Conservation (phyloP, 1,140 invertebrate species). For the Magallana ariakensis region DNA sequence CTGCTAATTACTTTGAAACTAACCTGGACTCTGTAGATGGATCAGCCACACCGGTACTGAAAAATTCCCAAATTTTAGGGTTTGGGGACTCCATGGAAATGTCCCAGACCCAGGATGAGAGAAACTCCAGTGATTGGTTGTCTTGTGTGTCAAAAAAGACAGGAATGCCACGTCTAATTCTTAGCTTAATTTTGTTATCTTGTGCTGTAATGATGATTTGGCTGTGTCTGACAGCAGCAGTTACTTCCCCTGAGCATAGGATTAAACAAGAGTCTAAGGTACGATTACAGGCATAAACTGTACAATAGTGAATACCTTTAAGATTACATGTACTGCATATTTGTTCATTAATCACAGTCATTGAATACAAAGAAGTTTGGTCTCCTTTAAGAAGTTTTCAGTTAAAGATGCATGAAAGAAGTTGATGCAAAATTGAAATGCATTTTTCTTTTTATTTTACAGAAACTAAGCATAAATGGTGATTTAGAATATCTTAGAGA, state of each 20-base stretch:
- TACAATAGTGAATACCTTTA: not conserved
- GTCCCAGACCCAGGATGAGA: slow-evolving; percentile 48
- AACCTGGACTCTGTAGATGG: slow-evolving; percentile 71
- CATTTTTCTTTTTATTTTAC: slow-evolving; percentile 45
- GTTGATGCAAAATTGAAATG: not conserved
- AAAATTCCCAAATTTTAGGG: slow-evolving; percentile 68
- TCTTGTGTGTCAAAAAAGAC: slow-evolving; percentile 82
- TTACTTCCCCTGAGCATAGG: slow-evolving; percentile 73
- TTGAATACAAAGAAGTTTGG: too few species aligned
- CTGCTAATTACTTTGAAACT: slow-evolving; percentile 71
- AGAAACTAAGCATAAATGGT: slow-evolving; percentile 75
- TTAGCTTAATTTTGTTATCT: slow-evolving; percentile 79
- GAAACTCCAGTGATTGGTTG: slow-evolving; percentile 79
- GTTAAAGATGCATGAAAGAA: too few species aligned
- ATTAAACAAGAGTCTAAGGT: slow-evolving; percentile 47
- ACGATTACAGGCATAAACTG: not conserved
- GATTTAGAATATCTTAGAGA: slow-evolving; percentile 72
- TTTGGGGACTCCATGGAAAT: slow-evolving; percentile 49
- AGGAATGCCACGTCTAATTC: slow-evolving; percentile 81
- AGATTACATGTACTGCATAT: too few species aligned
- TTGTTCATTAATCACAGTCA: too few species aligned
- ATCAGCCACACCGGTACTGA: slow-evolving; percentile 71
- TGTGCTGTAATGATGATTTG: slow-evolving; percentile 81
- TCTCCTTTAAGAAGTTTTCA: too few species aligned
- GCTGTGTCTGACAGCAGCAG: slow-evolving; percentile 80